Percentiles rank a stretch among this genome's conserved stretches.
These are phyloP conservation scores for Enteromius treurensis DNA, from an alignment of 2,797 vertebrate genomes.

Conservation along the genomic window DNA sequence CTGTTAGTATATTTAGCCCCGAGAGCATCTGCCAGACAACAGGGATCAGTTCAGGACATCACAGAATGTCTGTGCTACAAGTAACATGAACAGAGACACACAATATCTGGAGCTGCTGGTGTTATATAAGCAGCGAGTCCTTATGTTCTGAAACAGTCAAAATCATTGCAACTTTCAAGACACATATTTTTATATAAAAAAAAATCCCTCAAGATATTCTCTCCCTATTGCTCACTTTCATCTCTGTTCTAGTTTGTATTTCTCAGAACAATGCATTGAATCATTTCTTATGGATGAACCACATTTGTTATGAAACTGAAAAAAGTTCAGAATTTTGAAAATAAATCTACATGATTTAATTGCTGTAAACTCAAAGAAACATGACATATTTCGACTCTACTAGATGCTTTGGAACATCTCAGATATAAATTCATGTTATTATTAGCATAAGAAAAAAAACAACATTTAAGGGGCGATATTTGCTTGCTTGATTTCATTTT, in stretches of 20 bases:
- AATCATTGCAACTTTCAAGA: not conserved
- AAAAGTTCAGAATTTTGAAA: not conserved
- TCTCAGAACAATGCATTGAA: not conserved
- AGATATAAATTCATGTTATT: not conserved
- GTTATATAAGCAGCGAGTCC: not conserved
- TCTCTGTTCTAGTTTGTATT: not conserved
- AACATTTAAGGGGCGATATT: not conserved
- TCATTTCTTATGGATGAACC: not conserved
- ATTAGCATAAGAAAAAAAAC: not conserved
- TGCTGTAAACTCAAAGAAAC: not conserved
- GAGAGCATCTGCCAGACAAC: not conserved
- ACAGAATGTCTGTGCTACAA: not conserved
- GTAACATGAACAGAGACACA: not conserved
- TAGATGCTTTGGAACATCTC: not conserved
- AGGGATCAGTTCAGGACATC: not conserved
- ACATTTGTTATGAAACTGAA: not conserved
- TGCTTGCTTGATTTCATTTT: not conserved
- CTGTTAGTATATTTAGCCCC: not conserved
- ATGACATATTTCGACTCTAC: not conserved
- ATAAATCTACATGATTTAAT: not conserved
- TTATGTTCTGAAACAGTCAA: not conserved
- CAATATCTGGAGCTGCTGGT: constrained; percentile 3
- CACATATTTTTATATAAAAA: not conserved
- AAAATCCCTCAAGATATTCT: not conserved
- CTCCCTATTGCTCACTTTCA: not conserved